Base-by-base conservation (phyloP, 2,113 vertebrate genomes). In the Callocephalon fimbriatum region DNA sequence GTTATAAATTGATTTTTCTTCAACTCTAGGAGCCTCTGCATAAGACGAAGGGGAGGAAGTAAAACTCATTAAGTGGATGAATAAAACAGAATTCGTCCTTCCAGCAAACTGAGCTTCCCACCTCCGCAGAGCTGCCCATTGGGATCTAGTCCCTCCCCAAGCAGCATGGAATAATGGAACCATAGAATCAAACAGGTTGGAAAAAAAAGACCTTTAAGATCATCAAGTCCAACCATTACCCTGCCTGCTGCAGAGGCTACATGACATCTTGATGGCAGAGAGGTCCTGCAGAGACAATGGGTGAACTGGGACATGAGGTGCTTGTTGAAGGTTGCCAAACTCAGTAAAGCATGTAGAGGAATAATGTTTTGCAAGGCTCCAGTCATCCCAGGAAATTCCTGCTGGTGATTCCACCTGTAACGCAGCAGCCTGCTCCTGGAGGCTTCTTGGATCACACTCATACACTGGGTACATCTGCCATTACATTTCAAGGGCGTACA, bases 231-330 rank as follows among this genome's bases (percentile, higher is more conserved):
- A 58, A 58, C 56, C 56, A 35, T 58, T 37, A 8, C 35, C 10
- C 23, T 26, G 15, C 35, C 58, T 61, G 35, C 22, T 37, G n/a
- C 58, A 37, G 35, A 59, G 58, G 58, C n/a, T 59, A 11, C 35
- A 12, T 17, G 35, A 11, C 10, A 17, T 61, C 35, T 37, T 61
- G 58, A 26, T 61, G 9, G 15, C 6, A 37, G 23, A 35, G 35
- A 37, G 58, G 23, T 37, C 56, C n/a, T 58, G 21, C 56, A 58
- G 56, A 23, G 56, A 15, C 56, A 35, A 10, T 9, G 56, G 12
- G 3, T 2, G 25, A 31, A 4, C 0, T 8, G 29, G 66, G 22
- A 14, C 51, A 37, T 3, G 0, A 21, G 51, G 47, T 0, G 4
- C 53, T 70, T 47, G 12, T 4, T 4, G 13, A 27, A 23, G 15